Conservation (phyloP, 2,113 vertebrate genomes). For the Probosciger aterrimus region DNA sequence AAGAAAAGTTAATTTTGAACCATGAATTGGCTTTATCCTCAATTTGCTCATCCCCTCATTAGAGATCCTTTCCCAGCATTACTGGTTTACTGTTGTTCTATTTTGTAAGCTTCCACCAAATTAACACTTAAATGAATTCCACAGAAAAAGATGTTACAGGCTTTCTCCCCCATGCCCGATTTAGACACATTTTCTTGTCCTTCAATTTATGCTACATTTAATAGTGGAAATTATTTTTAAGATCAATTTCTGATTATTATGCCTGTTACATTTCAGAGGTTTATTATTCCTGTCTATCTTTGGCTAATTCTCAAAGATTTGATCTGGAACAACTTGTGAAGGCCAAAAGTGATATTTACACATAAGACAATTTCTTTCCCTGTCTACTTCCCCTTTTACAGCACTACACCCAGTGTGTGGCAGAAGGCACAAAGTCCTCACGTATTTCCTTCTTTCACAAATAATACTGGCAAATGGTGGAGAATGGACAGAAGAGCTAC, state of each 20-base stretch:
- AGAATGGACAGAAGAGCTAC: background rate
- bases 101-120: background rate
- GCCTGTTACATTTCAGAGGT: background rate
- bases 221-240: background rate
- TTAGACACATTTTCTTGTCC: background rate
- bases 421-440: background rate
- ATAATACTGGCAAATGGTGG: background rate
- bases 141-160: background rate
- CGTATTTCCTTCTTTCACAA: background rate
- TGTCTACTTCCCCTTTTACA: background rate
- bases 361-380: background rate
- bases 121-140: conserved; percentile 22
- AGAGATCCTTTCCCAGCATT: background rate
- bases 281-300: background rate
- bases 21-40: background rate
- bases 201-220: background rate
- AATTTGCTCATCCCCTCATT: background rate
- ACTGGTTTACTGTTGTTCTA: background rate
- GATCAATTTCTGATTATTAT: background rate
- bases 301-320: background rate
- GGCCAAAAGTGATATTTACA: background rate
- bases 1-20: background rate
- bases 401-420: background rate
- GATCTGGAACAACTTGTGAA: conserved; percentile 3
- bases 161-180: background rate